Evolutionary conservation across 2,888 invertebrate species (phyloP).

Genomic region (Lycophotia porphyrea): DNA sequence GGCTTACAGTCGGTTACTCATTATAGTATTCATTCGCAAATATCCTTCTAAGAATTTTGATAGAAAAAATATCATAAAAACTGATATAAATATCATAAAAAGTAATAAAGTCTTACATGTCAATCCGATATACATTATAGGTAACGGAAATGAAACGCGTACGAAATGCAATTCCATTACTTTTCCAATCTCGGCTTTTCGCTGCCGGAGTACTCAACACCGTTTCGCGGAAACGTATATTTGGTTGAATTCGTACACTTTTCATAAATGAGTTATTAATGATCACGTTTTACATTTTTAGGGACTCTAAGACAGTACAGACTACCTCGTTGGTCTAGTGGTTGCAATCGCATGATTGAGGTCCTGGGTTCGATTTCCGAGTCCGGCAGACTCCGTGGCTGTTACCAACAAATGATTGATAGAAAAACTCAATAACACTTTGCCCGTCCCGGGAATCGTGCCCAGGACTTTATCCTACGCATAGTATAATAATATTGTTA

Average conservation of each 20-base stretch:
- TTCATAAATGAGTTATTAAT: slow-evolving; percentile 29
- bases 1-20: neutral
- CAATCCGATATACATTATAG: slow-evolving; percentile 53
- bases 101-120: slow-evolving; percentile 28
- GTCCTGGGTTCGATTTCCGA: neutral
- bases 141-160: slow-evolving; percentile 65
- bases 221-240: slow-evolving; percentile 32
- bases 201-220: slow-evolving; percentile 48
- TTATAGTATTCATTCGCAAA: neutral
- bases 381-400: too few relatives aligned
- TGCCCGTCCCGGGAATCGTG: too few relatives aligned
- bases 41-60: too few relatives aligned
- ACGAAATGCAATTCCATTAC: slow-evolving; percentile 68
- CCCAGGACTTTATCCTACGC: too few relatives aligned
- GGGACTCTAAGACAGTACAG: neutral
- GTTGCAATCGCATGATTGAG: too few relatives aligned
- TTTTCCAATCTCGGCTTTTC: slow-evolving; percentile 63
- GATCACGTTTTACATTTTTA: neutral
- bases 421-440: too few relatives aligned
- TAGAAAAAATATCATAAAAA: slow-evolving; percentile 1
- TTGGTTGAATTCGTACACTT: slow-evolving; percentile 20
- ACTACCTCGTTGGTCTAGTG: too few relatives aligned
- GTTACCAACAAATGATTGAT: too few relatives aligned
- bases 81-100: slow-evolving; percentile 21
- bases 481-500: too few relatives aligned